A percentile compares a stretch with the other conserved stretches of the same genome.
These are phyloP conservation scores for Drosophila demipolita DNA, from an alignment of 2,888 invertebrate genomes.

Conservation along the genomic window DNA sequence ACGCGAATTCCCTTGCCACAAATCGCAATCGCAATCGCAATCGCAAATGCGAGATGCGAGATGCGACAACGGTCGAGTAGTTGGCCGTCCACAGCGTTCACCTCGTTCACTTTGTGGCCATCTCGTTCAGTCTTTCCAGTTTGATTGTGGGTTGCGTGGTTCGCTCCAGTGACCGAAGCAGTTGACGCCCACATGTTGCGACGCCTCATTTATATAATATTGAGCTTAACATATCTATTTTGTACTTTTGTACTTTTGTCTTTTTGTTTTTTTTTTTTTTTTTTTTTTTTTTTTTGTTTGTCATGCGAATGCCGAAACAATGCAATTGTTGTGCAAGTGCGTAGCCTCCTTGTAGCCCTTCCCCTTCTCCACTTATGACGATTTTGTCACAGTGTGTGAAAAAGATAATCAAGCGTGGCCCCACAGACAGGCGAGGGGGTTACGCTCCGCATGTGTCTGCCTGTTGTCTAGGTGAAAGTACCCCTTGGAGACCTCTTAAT, in stretches of 20 bases:
- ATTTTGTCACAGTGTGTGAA: slow-evolving; percentile 61
- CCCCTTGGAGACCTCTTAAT: slow-evolving; percentile 32
- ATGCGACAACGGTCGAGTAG: slow-evolving; percentile 65
- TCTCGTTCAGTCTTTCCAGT: slow-evolving; percentile 5
- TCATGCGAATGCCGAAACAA: slow-evolving; percentile 66
- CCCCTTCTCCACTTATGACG: neutral
- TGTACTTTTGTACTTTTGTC: neutral
- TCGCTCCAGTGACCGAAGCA: slow-evolving; percentile 68
- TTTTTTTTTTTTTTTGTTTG: neutral
- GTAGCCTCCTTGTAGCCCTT: slow-evolving; percentile 12
- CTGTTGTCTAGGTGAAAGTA: slow-evolving; percentile 68
- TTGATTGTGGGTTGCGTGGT: slow-evolving; percentile 24
- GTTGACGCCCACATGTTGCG: slow-evolving; percentile 77
- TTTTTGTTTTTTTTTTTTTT: neutral
- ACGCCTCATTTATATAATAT: slow-evolving; percentile 73
- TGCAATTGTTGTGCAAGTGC: slow-evolving; percentile 73
- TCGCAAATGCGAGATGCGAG: slow-evolving; percentile 45
- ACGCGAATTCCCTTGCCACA: slow-evolving; percentile 53
- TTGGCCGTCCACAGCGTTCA: slow-evolving; percentile 40
- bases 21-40: slow-evolving; percentile 72
- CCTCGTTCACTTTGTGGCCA: slow-evolving; percentile 21
- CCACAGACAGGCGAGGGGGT: slow-evolving; percentile 31
- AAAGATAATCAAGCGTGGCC: slow-evolving; percentile 62
- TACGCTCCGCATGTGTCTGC: slow-evolving; percentile 50
- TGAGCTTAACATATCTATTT: slow-evolving; percentile 15